Percentiles rank a stretch among this genome's conserved stretches.
phyloP scores from a whole-genome alignment of 2,888 invertebrate genomes.

The Protonemura montana region DNA sequence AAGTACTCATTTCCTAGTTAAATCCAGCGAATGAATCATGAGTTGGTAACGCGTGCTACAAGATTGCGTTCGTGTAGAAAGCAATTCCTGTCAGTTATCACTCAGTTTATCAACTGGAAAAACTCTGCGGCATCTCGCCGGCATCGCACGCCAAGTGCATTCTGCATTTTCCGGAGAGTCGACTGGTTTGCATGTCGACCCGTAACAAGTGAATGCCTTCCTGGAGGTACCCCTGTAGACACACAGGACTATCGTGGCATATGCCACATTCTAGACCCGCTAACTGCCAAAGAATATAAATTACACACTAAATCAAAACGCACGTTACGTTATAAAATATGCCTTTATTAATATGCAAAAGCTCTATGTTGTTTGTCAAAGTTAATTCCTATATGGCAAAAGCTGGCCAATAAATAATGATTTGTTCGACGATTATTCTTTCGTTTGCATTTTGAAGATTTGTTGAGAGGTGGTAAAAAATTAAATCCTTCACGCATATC shows the following conservation, averaged over 20 bases:
- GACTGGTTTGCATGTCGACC: background rate
- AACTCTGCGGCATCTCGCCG: background rate
- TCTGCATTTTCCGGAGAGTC: background rate
- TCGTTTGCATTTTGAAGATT: background rate
- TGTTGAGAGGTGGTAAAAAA: background rate
- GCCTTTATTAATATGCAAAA: slow-evolving; percentile 15
- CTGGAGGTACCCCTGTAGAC: background rate
- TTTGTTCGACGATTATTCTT: background rate
- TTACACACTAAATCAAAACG: slow-evolving; percentile 35
- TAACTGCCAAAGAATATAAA: slow-evolving; percentile 41
- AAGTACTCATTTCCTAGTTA: background rate
- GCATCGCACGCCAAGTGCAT: background rate
- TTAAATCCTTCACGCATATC: background rate
- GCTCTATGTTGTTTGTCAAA: slow-evolving; percentile 5
- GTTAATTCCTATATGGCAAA: background rate
- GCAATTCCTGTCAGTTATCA: slow-evolving; percentile 38
- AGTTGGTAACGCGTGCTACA: background rate
- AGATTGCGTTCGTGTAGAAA: slow-evolving; percentile 15
- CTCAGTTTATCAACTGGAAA: slow-evolving; percentile 25
- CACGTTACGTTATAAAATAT: slow-evolving; percentile 25
- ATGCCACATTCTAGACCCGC: background rate
- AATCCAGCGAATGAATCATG: background rate
- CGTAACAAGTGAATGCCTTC: background rate
- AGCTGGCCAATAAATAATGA: background rate
- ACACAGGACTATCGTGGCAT: background rate